Evolutionary conservation across 2,888 invertebrate species (phyloP).

Genomic region (Phortica magna): DNA sequence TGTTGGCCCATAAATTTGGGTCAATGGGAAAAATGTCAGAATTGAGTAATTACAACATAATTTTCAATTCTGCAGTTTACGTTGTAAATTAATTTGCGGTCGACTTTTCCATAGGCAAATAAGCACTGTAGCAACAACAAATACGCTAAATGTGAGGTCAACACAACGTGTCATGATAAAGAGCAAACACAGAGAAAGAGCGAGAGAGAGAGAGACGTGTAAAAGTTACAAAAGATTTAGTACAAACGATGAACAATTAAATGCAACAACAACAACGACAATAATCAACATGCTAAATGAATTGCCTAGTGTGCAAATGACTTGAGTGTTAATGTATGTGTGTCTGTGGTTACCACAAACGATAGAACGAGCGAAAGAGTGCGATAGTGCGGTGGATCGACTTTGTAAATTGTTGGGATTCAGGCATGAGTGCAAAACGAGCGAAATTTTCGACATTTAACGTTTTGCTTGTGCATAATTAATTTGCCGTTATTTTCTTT

Average conservation of each 20-base stretch:
- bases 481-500: slow-evolving; percentile 60
- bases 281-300: slow-evolving; percentile 25
- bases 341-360: background rate
- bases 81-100: slow-evolving; percentile 71
- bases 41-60: slow-evolving; percentile 72
- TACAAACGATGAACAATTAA: slow-evolving; percentile 10
- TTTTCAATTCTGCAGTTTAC: slow-evolving; percentile 71
- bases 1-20: slow-evolving; percentile 63
- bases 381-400: too few relatives aligned
- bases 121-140: slow-evolving; percentile 6
- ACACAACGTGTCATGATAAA: background rate
- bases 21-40: slow-evolving; percentile 72
- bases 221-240: background rate
- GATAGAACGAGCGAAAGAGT: background rate
- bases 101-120: slow-evolving; percentile 59
- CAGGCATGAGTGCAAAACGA: background rate
- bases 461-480: slow-evolving; percentile 68
- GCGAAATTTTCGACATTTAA: slow-evolving; percentile 28
- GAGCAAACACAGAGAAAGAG: background rate
- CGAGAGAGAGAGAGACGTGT: background rate
- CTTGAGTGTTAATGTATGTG: background rate
- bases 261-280: slow-evolving; percentile 12
- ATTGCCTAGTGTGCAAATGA: slow-evolving; percentile 5
- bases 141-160: background rate
- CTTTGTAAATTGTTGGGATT: background rate